Base-by-base conservation (phyloP, 2,113 vertebrate species). In the Hyaena hyaena region DNA sequence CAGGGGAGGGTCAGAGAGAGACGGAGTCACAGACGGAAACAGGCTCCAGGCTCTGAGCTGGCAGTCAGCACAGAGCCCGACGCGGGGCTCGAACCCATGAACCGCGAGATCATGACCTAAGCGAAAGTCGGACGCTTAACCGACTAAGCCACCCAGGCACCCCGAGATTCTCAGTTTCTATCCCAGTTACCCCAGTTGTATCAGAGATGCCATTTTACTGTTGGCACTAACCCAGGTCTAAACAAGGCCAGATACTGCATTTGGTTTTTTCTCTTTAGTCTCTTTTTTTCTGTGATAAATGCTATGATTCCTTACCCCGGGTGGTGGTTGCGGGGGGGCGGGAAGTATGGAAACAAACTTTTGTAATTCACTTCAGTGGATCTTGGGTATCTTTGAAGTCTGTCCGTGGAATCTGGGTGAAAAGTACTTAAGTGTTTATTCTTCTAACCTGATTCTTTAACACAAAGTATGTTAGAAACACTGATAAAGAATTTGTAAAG, bases 261-360 rank as follows among this genome's bases (percentile, higher is more conserved):
- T 83, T 83, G 11, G 1, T 83, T 69, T 35, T 76, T 94, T 90
- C 43, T 88, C 39, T 83, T 68, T 26, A 55, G 19, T 92, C 24
- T 84, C 26, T 80, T 71, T 89, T 80, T 86, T 80, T 86, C 80
- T 66, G n/a, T 95, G 58, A 82, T 79, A 45, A 14, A 85, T n/a
- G 81, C 33, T 83, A 7, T 33, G 45, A 21, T 80, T 93, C 65
- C 74, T 28, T 90, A 48, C 43, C 58, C 9, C 19, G 58, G 58
- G 58, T 19, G 2, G 58, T 19, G 2, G 58, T 7, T 9, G 58
- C 11, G 12, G 50, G 14, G 55, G 55, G 17, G 55, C 0, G 58
- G 58, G 58, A 23, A 24, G 24, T 17, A 31, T 4, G 2, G 17
- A 31, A 48, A 48, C 43, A 77, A 77, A 48, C 26, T 48, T 77